A percentile compares a stretch with the other conserved stretches of the same genome.
phyloP scores from a whole-genome alignment of 2,888 invertebrate species.

The Amphiduros pacificus region DNA sequence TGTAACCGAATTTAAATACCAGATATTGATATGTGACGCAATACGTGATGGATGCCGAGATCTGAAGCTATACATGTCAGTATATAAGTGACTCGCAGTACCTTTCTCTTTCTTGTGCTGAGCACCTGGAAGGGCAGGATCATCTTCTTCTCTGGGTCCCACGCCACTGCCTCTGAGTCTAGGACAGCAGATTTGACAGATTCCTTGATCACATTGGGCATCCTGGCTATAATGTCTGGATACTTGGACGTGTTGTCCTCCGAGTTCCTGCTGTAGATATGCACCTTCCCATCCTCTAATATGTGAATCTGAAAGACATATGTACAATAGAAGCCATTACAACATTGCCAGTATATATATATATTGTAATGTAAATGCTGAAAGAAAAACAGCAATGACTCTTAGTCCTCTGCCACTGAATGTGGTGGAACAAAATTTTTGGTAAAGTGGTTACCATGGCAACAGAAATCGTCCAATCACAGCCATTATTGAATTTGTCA shows the following conservation, averaged over 20 bases:
- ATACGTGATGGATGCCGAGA: too few species aligned
- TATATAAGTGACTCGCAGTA: too few species aligned
- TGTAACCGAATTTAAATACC: too few species aligned
- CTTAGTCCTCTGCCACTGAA: too few species aligned
- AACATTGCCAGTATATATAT: background rate
- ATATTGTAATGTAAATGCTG: too few species aligned
- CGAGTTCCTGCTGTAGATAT: slow-evolving; percentile 93
- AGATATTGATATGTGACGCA: too few species aligned
- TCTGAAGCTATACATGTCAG: too few species aligned
- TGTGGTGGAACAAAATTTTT: too few species aligned
- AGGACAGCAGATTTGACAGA: slow-evolving; percentile 80
- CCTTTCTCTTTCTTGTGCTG: slow-evolving; percentile 93
- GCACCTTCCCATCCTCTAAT: slow-evolving; percentile 70
- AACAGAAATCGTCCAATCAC: too few species aligned
- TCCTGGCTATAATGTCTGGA: slow-evolving; percentile 84
- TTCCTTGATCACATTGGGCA: slow-evolving; percentile 59
- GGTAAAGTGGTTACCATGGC: too few species aligned
- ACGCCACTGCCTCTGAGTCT: slow-evolving; percentile 97
- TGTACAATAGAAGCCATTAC: background rate
- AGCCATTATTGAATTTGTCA: too few species aligned
- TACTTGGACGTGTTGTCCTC: slow-evolving; percentile 93
- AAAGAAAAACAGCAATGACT: too few species aligned
- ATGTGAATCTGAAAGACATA: slow-evolving; percentile 70
- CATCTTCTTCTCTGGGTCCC: slow-evolving; percentile 82
- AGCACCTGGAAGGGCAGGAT: slow-evolving; percentile 96